Evolutionary conservation across 2,888 invertebrate species (phyloP), one percentile per base, ranked within the genome.

Genomic region (Corbicula japonica): DNA sequence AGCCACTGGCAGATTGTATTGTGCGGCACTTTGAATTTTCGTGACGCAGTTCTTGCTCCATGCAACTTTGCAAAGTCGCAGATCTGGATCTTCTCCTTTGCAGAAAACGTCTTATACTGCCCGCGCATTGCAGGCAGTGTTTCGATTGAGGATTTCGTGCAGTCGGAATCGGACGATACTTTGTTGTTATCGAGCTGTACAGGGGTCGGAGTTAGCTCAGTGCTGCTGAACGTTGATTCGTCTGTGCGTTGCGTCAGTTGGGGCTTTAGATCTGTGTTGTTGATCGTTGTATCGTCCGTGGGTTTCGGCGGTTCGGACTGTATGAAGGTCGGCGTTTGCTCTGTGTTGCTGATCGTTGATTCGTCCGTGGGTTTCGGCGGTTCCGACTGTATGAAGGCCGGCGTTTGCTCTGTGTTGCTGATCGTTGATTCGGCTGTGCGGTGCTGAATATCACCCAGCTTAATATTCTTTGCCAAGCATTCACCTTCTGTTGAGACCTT

Each of bases 11-110:
- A 21, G 18, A 68, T 23, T 1, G 68, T 46, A 32, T 44, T 30
- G 23, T 60, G 61, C 2, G 50, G 61, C 6, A 71, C 50, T 32
- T 71, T 71, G 34, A 35, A 71, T n/a, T 46, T 32, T 10, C 23
- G 28, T 5, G 46, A 44, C 1, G 46, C 60, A 10, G 8, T 12
- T 18, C 69, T 18, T n/a, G 60, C 26, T 30, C 69, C 69, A 69
- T 58, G 58, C 18, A 38, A 4, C 28, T 54, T 54, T 1, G 48
- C 56, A 23, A 44, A 69, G 28, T 58, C 30, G 10, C 32, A 18
- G 15, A 69, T 48, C 32, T 69, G 46, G n/a, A 32, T 10, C n/a
- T 58, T 60, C 26, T 69, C 34, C 32, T 54, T 41, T 1, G 30
- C 1, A 56, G n/a, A 38, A 21, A n/a, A 38, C n/a, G 30, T 28